These are phyloP conservation scores for Meloidogyne chitwoodi DNA, from an alignment of 1,140 invertebrate species.

Conservation along the genomic window DNA sequence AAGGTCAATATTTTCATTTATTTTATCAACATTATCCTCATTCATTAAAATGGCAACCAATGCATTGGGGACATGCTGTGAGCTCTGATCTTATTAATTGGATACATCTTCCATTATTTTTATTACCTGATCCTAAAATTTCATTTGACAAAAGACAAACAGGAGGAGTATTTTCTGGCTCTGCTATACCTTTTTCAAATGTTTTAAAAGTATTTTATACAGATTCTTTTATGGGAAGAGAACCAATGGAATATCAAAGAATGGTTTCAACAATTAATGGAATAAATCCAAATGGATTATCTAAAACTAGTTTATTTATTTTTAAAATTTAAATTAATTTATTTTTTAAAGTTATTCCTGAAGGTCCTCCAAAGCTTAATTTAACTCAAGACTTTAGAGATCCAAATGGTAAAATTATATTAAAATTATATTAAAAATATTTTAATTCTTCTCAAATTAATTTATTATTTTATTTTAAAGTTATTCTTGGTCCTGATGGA, in stretches of 20 bases:
- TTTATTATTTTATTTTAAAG: neutral
- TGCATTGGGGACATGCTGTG: conserved; percentile 26
- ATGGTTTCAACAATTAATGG: conserved; percentile 1
- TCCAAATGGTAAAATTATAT: neutral
- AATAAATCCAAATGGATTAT: conserved; percentile 2
- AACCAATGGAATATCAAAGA: conserved; percentile 12
- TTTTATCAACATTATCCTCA: conserved; percentile 30
- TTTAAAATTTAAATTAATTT: neutral
- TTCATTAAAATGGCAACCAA: conserved; percentile 12
- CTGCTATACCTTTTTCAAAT: conserved; percentile 4
- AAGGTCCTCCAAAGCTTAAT: neutral
- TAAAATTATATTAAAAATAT: too few species aligned
- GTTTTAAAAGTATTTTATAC: conserved; percentile 16
- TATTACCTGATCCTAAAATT: conserved; percentile 17
- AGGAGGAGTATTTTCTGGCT: conserved; percentile 25
- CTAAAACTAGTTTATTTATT: neutral
- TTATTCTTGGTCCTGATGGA: conserved; percentile 18
- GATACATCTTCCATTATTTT: conserved; percentile 23
- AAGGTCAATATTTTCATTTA: conserved; percentile 18
- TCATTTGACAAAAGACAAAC: neutral
- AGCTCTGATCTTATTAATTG: conserved; percentile 23
- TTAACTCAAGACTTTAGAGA: conserved; percentile 21
- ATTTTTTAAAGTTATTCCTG: conserved; percentile 1
- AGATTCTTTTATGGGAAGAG: conserved; percentile 5
- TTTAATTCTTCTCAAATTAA: too few species aligned